Evolutionary conservation across 2,888 invertebrate species (phyloP), one percentile per base, ranked within the genome.

Genomic region (Pheosia tremula): DNA sequence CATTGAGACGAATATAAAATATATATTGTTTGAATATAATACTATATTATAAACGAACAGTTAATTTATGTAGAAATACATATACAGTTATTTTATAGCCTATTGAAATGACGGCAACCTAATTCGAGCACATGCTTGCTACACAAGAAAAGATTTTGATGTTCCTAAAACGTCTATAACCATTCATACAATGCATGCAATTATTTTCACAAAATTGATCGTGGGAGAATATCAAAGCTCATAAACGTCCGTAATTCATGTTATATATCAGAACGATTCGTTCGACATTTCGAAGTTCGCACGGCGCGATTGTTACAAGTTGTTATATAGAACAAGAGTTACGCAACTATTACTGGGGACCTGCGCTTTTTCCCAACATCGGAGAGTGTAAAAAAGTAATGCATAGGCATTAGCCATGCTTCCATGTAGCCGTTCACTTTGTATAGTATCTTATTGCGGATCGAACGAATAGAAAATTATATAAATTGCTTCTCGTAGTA

Each of bases 391-490:
- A 85, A 85, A 85, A 86, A 83, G 72, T 84, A 85, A 85, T 85
- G 83, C 83, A 83, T 84, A 84, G 79, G 82, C 83, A 87, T 87
- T 86, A 86, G 81, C 77, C 73, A 77, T 74, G 80, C 80, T 82
- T 83, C 82, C 76, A 80, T 79, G 77, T 73, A 78, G 68, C 82
- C 85, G 79, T 83, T 86, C 84, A 84, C 86, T 85, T 85, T 84
- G 82, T 81, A 84, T 83, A 75, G 78, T 85, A 86, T 87, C 85
- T 84, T 74, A 81, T 82, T 81, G 81, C 80, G 54, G 77, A 87
- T 87, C 84, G 82, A 81, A 80, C 82, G 84, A 85, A 87, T 87
- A 86, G 84, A 83, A 87, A 87, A 89, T 86, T 87, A 86, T 84
- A 87, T 87, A 87, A 89, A 87, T 88, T 86, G 86, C 87, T 86